Percentiles rank a stretch among this genome's conserved stretches.
Conservation (phyloP, 2,113 vertebrate species). For the Tympanuchus pallidicinctus region DNA sequence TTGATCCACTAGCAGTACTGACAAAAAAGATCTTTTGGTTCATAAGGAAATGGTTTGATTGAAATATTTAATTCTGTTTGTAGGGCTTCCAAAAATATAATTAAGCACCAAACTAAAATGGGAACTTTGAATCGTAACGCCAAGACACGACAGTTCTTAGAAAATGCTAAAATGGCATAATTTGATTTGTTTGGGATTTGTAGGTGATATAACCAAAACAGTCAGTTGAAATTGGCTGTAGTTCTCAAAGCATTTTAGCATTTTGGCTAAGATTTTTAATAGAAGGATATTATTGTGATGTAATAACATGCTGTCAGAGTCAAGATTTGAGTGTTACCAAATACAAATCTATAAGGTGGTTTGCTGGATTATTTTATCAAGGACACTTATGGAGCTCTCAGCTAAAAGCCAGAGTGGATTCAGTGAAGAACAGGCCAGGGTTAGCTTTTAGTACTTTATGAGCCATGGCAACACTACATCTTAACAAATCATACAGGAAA, state of each 20-base stretch:
- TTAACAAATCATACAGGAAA: not conserved
- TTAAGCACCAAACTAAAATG: not conserved
- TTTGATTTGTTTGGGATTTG: not conserved
- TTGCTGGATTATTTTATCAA: not conserved
- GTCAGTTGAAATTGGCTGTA: not conserved
- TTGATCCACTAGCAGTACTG: not conserved
- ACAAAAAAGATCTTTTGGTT: not conserved
- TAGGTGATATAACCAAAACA: not conserved
- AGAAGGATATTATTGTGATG: not conserved
- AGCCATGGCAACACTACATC: not conserved
- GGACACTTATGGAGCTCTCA: not conserved
- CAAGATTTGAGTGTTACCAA: not conserved
- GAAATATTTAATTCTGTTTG: not conserved
- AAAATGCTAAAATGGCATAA: not conserved
- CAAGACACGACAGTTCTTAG: not conserved
- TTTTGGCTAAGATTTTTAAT: not conserved
- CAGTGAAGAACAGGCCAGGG: not conserved
- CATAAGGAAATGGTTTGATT: not conserved
- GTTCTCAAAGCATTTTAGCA: not conserved
- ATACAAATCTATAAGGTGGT: not conserved
- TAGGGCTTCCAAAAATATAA: not conserved
- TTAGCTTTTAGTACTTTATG: fast-evolving
- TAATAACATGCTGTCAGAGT: fast-evolving
- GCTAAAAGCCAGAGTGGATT: not conserved
- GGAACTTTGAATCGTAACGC: not conserved